Conservation (phyloP, 2,113 vertebrate genomes). For the Cebidichthys violaceus region DNA sequence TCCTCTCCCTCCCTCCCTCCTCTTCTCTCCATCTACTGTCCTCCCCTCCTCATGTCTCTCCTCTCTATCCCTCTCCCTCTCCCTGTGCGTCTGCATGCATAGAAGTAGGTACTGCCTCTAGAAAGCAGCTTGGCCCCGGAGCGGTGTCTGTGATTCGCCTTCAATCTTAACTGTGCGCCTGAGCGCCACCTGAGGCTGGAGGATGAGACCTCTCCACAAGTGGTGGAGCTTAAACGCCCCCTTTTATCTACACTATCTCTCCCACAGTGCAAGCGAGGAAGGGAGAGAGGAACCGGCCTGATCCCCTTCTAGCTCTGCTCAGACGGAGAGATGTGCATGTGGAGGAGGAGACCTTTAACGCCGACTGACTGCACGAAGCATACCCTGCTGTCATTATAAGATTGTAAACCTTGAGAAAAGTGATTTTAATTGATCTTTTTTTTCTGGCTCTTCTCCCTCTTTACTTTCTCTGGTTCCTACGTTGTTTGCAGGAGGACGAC, state of each 20-base stretch:
- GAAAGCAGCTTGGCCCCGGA: slow-evolving; percentile 68
- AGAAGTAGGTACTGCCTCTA: slow-evolving; percentile 57
- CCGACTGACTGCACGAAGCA: slow-evolving; percentile 19
- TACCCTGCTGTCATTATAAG: slow-evolving; percentile 22
- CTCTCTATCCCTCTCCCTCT: slow-evolving; percentile 26
- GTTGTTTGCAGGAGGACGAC: slow-evolving; percentile 39
- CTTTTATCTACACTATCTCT: slow-evolving; percentile 68
- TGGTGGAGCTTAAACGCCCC: slow-evolving; percentile 65
- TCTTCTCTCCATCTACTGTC: slow-evolving; percentile 37
- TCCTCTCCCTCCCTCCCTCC: slow-evolving; percentile 10
- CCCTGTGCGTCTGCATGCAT: slow-evolving; percentile 38
- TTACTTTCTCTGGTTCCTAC: slow-evolving; percentile 15
- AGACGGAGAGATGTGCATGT: slow-evolving; percentile 45
- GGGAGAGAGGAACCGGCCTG: slow-evolving; percentile 30
- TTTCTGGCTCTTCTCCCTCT: slow-evolving; percentile 24
- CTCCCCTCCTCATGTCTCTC: slow-evolving; percentile 5
- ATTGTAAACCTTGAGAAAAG: slow-evolving; percentile 15
- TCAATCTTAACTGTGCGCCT: slow-evolving; percentile 59
- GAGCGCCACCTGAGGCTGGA: slow-evolving; percentile 73
- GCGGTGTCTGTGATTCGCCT: slow-evolving; percentile 74
- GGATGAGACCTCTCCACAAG: slow-evolving; percentile 71
- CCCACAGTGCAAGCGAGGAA: slow-evolving; percentile 38
- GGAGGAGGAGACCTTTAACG: slow-evolving; percentile 57
- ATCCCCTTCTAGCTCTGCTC: slow-evolving; percentile 49
- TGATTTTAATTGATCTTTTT: slow-evolving; percentile 34